Percentiles rank a stretch among this genome's conserved stretches.
Evolutionary conservation across 2,797 vertebrate species (phyloP).

Genomic region (Leptodactylus fallax): DNA sequence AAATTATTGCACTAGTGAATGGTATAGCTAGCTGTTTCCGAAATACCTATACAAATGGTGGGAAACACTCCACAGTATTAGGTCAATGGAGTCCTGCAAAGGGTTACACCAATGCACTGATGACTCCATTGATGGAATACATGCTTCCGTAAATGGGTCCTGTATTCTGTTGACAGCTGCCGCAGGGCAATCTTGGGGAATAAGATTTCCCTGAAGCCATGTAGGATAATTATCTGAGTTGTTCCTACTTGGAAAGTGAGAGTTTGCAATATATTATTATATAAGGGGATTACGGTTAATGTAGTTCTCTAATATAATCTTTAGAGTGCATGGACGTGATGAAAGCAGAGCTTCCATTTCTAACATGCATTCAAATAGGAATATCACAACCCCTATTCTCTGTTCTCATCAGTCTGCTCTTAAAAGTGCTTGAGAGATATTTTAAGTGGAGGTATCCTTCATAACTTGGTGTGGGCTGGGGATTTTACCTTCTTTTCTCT

Average conservation of each 20-base stretch:
- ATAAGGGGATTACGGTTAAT: not conserved
- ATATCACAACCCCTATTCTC: too few relatives aligned
- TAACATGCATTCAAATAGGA: too few relatives aligned
- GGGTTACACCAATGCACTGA: not conserved
- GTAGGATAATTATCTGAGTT: not conserved
- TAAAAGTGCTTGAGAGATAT: too few relatives aligned
- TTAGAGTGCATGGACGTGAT: not conserved
- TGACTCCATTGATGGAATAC: not conserved
- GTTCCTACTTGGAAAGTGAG: not conserved
- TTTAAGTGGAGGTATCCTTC: too few relatives aligned
- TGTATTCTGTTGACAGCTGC: not conserved
- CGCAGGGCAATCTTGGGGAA: not conserved
- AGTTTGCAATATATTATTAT: not conserved
- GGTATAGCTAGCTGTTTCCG: too few relatives aligned
- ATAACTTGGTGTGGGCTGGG: too few relatives aligned
- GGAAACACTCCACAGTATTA: not conserved
- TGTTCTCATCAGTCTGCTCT: too few relatives aligned
- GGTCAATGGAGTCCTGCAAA: not conserved
- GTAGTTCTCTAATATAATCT: not conserved
- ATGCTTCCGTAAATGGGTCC: not conserved
- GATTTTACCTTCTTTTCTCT: too few relatives aligned
- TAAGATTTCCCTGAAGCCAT: not conserved
- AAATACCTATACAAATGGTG: too few relatives aligned
- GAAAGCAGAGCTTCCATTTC: too few relatives aligned
- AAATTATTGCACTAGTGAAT: too few relatives aligned